phyloP scores from a whole-genome alignment of 2,888 invertebrate genomes.

The Hypolimnas misippus region DNA sequence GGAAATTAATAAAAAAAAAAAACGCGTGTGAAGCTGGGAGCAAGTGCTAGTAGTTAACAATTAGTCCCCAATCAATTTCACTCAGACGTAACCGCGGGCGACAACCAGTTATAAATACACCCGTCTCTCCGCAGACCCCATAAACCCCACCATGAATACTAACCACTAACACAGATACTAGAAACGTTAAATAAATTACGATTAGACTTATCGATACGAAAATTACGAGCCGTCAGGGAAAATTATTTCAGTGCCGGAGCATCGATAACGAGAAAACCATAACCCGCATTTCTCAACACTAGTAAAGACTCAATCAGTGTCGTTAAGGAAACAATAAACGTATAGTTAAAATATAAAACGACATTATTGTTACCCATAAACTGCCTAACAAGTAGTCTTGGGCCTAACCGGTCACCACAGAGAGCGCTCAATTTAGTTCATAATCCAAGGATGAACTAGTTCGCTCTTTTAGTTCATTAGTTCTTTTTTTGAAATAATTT shows the following conservation, averaged over 20 bases:
- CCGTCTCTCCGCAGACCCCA: background rate
- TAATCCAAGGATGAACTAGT: too few species aligned
- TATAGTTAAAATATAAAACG: constrained; percentile 35
- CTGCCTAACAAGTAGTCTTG: too few species aligned
- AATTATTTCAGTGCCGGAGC: constrained; percentile 36
- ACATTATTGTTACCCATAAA: constrained; percentile 45
- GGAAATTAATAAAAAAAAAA: too few species aligned
- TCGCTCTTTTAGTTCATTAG: too few species aligned
- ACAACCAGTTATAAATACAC: background rate
- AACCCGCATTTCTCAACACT: constrained; percentile 35
- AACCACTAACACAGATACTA: constrained; percentile 18
- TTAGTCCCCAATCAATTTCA: background rate
- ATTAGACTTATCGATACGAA: constrained; percentile 32
- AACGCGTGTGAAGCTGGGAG: too few species aligned
- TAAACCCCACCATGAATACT: background rate
- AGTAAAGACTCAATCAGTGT: constrained; percentile 47
- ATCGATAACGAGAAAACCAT: constrained; percentile 36
- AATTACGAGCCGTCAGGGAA: constrained; percentile 37
- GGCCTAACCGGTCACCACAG: too few species aligned
- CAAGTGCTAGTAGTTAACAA: too few species aligned
- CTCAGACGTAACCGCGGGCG: background rate
- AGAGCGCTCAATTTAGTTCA: too few species aligned
- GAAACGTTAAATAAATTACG: constrained; percentile 32
- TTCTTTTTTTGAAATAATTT: too few species aligned
- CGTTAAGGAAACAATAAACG: constrained; percentile 44